Evolutionary conservation across 1,140 invertebrate species (phyloP), one percentile per base, ranked within the genome.

Genomic region (Philotrypesis tridentata): DNA sequence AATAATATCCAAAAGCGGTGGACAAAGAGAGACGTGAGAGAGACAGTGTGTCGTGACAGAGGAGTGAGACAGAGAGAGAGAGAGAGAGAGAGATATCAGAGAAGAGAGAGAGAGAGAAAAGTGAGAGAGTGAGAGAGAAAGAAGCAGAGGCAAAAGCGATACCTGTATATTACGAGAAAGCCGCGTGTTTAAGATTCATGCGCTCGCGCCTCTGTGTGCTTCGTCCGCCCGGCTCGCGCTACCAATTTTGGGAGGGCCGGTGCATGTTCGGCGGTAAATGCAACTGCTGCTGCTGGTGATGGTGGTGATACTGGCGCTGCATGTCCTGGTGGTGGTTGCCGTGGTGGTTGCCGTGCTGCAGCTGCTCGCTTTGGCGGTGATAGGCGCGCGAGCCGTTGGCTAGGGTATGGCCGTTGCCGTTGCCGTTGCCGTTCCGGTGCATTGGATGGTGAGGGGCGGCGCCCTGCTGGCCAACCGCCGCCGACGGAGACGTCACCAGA

Each of bases 391-490:
- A n/a, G 9, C 48, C 43, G 40, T 60, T 71, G 23, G 40, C 79
- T 84, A 48, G 85, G 84, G 82, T 87, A 85, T 33, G 86, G 84
- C 27, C 87, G 87, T 84, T 90, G 88, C 77, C 89, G 90, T 86
- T 91, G 87, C 86, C 87, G 88, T 87, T 92, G 90, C 90, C 89
- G 87, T 89, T 89, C 82, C 87, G 90, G 87, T 92, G 90, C 89
- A 91, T 91, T 85, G 90, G 90, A 87, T 88, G 61, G 27, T 88
- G 87, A 17, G 23, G 27, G 17, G 12, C 27, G 4, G 17, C 9
- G 76, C 21, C 25, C 87, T 88, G 86, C 7, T 23, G 74, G 8
- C 29, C n/a, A 37, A 9, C 33, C 3, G 43, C 75, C 4, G 37
- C 60, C 0, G 87, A 87, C 83, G 89, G 89, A 87, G 90, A 89